Evolutionary conservation across 2,113 vertebrate genomes (phyloP).

Genomic region (Pelvicachromis taeniatus): DNA sequence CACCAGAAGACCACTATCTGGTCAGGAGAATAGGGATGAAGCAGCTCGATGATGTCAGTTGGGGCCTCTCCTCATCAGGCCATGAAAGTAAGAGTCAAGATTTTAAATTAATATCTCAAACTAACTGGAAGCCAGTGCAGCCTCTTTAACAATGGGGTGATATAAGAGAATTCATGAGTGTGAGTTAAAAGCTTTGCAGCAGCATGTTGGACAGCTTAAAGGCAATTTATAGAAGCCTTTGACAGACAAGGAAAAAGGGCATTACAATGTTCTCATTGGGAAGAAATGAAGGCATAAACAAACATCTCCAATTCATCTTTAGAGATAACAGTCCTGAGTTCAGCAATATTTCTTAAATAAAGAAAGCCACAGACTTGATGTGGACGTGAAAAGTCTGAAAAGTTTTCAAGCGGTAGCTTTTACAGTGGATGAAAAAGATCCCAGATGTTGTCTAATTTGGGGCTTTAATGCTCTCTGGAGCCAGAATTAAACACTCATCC

Average conservation of each 20-base stretch:
- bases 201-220: neutral
- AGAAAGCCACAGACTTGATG: neutral
- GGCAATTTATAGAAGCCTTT: neutral
- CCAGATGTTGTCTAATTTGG: neutral
- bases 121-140: neutral
- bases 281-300: neutral
- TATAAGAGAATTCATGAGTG: accelerated
- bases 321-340: neutral
- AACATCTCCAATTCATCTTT: neutral
- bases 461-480: neutral
- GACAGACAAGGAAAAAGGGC: too few relatives aligned
- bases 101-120: neutral
- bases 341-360: neutral
- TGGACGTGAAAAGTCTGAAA: neutral
- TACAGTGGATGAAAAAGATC: neutral
- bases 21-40: too few relatives aligned
- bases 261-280: neutral
- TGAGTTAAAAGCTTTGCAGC: neutral
- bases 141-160: neutral
- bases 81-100: neutral
- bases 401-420: accelerated
- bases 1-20: neutral
- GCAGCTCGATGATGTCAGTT: neutral
- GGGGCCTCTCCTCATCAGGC: neutral
- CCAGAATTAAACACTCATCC: neutral